Evolutionary conservation across 2,113 vertebrate species (phyloP).

Genomic region (Mohoua ochrocephala): DNA sequence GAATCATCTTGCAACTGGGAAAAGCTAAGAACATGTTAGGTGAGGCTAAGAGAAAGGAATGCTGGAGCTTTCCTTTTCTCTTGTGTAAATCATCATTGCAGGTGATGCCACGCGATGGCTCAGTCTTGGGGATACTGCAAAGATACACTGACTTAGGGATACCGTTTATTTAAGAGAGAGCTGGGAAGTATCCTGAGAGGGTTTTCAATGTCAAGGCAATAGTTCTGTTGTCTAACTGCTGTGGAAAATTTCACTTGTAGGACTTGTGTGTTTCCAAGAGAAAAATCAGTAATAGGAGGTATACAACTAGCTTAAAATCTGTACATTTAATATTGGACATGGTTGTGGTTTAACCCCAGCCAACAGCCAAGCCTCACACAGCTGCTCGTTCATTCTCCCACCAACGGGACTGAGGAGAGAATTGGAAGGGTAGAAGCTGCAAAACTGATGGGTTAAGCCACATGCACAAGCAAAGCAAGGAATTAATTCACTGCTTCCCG

Average conservation of each 20-base stretch:
- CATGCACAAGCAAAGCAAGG: not conserved
- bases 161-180: not conserved
- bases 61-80: not conserved
- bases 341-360: not conserved
- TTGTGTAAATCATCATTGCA: not conserved
- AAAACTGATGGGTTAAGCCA: not conserved
- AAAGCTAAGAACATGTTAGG: not conserved
- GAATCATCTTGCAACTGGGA: not conserved
- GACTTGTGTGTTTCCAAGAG: not conserved
- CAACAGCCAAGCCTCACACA: not conserved
- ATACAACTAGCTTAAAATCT: not conserved
- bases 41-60: not conserved
- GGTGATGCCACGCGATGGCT: not conserved
- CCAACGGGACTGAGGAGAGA: accelerated
- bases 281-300: not conserved
- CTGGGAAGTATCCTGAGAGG: not conserved
- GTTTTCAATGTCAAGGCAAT: not conserved
- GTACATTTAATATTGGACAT: not conserved
- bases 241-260: not conserved
- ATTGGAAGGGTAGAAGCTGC: not conserved
- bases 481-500: not conserved
- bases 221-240: not conserved
- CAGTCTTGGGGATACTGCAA: not conserved
- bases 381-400: not conserved
- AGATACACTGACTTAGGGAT: not conserved